Evolutionary conservation across 2,113 vertebrate species (phyloP).

Genomic region (Zootoca vivipara): DNA sequence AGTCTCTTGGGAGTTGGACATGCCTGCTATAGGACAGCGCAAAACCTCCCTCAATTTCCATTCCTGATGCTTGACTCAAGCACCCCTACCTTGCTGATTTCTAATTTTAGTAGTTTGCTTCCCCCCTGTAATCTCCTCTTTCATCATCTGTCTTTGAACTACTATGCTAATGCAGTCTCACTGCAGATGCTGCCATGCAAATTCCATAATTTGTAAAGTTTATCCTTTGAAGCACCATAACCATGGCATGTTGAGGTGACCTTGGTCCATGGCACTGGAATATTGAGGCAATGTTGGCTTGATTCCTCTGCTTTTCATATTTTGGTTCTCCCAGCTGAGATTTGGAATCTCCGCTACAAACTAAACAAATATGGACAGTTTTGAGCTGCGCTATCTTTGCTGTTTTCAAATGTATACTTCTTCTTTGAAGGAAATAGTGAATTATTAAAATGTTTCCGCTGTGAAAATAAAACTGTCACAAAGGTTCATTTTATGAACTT

Average conservation of each 20-base stretch:
- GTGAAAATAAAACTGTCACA: constrained; percentile 24
- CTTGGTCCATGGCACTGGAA: background rate
- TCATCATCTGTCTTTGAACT: no score
- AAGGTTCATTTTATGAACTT: constrained; percentile 23
- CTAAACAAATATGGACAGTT: background rate
- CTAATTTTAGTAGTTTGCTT: no score
- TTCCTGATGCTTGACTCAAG: no score
- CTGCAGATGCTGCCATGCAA: no score
- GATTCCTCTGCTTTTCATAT: background rate
- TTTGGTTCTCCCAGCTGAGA: background rate
- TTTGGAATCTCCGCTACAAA: background rate
- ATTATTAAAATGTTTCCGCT: constrained; percentile 17
- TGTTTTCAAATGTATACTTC: background rate
- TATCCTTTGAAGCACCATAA: no score
- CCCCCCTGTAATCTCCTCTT: no score
- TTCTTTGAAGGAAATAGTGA: background rate
- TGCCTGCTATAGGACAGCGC: no score
- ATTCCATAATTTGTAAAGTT: no score
- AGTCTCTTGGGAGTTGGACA: no score
- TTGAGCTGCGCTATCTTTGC: background rate
- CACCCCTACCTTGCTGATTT: no score
- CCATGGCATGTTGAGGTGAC: background rate
- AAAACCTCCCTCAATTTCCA: no score
- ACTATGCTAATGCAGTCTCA: no score
- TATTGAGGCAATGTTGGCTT: background rate